Evolutionary conservation across 2,797 vertebrate genomes (phyloP), one percentile per base, ranked within the genome.

Genomic region (Melanotaenia trifasciata): DNA sequence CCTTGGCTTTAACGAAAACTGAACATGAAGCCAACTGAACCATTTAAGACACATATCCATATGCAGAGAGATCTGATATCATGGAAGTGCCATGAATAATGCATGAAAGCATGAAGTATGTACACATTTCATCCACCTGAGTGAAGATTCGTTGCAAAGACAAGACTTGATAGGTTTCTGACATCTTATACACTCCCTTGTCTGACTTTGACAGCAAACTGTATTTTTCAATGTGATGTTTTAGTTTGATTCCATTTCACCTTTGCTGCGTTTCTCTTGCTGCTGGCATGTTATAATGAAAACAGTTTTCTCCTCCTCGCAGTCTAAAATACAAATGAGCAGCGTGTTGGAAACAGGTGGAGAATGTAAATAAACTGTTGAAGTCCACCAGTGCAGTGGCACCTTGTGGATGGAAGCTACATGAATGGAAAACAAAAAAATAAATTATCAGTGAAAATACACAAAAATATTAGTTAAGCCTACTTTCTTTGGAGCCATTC

Each of bases 251-350:
- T 64, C 60, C 32, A 9, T 74, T 53, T 57, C 36, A 62, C 61
- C 58, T 84, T 53, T 53, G 22, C 51, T 26, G 51, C 18, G 51
- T 26, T 53, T 24, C 51, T 24, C 51, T 62, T 74, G 64, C 80
- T 80, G 60, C 60, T 59, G 56, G 66, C 18, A 26, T 16, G 36
- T 70, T 71, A 28, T 40, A 57, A 70, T 82, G 70, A 79, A 80
- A 81, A 53, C 51, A 22, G 51, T 26, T 26, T 53, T 53, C 24
- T 26, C 24, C 51, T 26, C n/a, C 51, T 53, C 51, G 66, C 59
- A 60, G 0, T 24, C 36, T 30, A 2, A 83, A 75, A 62, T 69
- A 67, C 60, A 85, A 79, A 83, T 78, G 75, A 83, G 64, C 54
- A 43, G 35, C 38, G 57, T 51, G 56, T 63, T 14, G 50, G 67